phyloP scores from a whole-genome alignment of 30 jellyfish, hydroid and myxozoan species.

The Aurelia aurita region DNA sequence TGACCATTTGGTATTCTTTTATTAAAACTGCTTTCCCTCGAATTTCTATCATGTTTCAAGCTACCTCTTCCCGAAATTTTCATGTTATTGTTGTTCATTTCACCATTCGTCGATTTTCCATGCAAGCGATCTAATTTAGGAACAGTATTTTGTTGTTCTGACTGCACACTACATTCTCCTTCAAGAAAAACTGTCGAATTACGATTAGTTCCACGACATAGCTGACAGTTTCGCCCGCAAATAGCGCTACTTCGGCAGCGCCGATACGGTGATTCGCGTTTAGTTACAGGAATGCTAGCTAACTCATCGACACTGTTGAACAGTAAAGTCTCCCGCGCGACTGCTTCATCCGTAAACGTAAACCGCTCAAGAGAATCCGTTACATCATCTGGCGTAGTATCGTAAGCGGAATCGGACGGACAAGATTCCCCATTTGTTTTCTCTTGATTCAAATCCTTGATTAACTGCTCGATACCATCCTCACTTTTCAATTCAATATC shows the following conservation, averaged over 20 bases:
- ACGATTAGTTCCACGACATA: constrained; percentile 59
- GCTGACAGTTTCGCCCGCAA: constrained; percentile 71
- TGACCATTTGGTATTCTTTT: too few relatives aligned
- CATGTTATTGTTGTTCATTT: too few relatives aligned
- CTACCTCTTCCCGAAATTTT: too few relatives aligned
- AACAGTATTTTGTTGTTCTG: too few relatives aligned
- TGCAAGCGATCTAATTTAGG: too few relatives aligned
- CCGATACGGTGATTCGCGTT: constrained; percentile 62
- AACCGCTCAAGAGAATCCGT: constrained; percentile 61
- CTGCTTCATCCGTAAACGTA: constrained; percentile 16
- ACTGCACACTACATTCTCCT: too few relatives aligned
- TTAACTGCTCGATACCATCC: constrained; percentile 9
- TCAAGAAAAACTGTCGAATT: not conserved
- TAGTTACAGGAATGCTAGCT: not conserved
- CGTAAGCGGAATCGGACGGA: constrained; percentile 75
- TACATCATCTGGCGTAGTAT: constrained; percentile 61
- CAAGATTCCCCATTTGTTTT: constrained; percentile 28
- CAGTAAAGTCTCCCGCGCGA: constrained; percentile 7
- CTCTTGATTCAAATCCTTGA: constrained; percentile 17
- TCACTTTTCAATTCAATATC: constrained; percentile 33
- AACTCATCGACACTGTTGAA: not conserved
- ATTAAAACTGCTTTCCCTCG: too few relatives aligned
- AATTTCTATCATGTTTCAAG: too few relatives aligned
- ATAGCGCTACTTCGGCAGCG: constrained; percentile 67
- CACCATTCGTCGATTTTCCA: too few relatives aligned